phyloP scores from a whole-genome alignment of 1,140 invertebrate species.

The Brachionus paranguensis region DNA sequence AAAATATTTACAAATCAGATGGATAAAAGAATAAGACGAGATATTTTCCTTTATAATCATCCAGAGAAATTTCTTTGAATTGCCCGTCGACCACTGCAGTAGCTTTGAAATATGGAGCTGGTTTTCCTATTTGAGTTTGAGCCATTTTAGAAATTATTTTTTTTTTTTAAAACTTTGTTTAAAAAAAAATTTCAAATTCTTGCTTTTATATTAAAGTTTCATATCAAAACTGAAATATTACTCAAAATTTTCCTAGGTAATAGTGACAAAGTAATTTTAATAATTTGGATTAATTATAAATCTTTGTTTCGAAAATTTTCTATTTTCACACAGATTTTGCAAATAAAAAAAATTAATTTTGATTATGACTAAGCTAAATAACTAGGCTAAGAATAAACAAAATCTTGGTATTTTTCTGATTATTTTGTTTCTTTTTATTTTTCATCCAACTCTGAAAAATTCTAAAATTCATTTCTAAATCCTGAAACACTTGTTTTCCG shows the following conservation, averaged over 20 bases:
- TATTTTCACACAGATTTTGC: not conserved
- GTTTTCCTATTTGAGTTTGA: constrained; percentile 64
- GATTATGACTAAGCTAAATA: not conserved
- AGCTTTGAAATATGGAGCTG: constrained; percentile 77
- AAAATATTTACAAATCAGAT: constrained; percentile 75
- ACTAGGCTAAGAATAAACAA: not conserved
- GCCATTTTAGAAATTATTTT: not conserved
- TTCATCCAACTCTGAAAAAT: too few species aligned
- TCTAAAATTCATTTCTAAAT: too few species aligned
- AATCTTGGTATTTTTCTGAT: not conserved
- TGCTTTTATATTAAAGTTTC: not conserved
- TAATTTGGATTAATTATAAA: not conserved
- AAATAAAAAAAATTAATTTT: not conserved
- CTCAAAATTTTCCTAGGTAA: not conserved
- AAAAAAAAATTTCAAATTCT: not conserved
- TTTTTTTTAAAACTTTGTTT: not conserved
- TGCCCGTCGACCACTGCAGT: constrained; percentile 84
- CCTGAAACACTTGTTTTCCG: too few species aligned
- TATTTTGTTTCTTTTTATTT: too few species aligned
- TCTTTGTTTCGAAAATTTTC: not conserved
- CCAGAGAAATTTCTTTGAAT: constrained; percentile 79
- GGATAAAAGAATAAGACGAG: constrained; percentile 95
- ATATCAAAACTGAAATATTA: not conserved
- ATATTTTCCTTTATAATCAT: constrained; percentile 89
- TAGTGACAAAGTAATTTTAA: not conserved